phyloP scores from a whole-genome alignment of 2,888 invertebrate genomes.

The Chironomus riparius region DNA sequence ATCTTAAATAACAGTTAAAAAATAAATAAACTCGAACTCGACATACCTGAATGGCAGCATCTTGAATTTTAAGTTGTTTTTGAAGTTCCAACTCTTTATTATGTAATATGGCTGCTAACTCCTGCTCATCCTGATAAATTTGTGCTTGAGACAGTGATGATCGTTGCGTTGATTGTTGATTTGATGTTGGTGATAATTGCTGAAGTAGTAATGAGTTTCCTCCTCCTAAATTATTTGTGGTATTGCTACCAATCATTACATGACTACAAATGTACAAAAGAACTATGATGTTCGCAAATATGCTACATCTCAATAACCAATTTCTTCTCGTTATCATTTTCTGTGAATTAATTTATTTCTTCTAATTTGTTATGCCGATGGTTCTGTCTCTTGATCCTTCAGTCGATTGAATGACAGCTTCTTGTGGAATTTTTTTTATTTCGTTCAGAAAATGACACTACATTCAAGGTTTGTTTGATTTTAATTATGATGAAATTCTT shows the following conservation, averaged over 20 bases:
- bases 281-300: slow-evolving; percentile 63
- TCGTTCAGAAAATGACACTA: background rate
- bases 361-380: background rate
- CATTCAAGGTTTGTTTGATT: slow-evolving; percentile 1
- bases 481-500: background rate
- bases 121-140: slow-evolving; percentile 8
- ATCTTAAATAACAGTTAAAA: too few relatives aligned
- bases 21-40: too few relatives aligned
- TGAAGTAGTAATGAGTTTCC: slow-evolving; percentile 6
- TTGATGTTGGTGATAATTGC: background rate
- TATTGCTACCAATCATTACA: slow-evolving; percentile 42
- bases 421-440: background rate
- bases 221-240: background rate
- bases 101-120: background rate
- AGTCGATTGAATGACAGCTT: too few relatives aligned
- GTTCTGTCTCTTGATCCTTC: background rate
- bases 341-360: background rate
- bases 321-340: slow-evolving; percentile 51
- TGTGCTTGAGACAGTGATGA: slow-evolving; percentile 6
- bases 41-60: background rate
- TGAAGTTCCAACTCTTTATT: slow-evolving; percentile 8
- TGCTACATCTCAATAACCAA: slow-evolving; percentile 64
- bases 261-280: slow-evolving; percentile 63
- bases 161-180: slow-evolving; percentile 7
- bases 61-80: slow-evolving; percentile 7